Base-by-base conservation (phyloP, 2,888 invertebrate genomes). In the Volucella inflata region DNA sequence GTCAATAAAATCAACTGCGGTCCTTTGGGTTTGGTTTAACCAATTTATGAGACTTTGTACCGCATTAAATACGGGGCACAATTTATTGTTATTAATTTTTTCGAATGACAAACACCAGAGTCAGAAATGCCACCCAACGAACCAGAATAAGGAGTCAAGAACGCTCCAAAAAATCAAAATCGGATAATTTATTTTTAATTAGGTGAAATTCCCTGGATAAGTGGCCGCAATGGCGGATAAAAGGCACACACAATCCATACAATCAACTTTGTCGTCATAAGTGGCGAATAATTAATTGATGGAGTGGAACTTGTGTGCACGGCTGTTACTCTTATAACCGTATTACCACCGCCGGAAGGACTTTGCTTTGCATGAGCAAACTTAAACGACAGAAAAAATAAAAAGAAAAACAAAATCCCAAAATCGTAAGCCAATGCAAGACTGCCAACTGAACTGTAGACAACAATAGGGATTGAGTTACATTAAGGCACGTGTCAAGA, bases 241-340 rank as follows among this genome's bases (percentile, higher is more conserved):
- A 79, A 55, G 78, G 75, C 77, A 2, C 72, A 50, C 55, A 77
- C 80, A 80, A 85, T 64, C 30, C 72, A 50, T 46, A 77, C 80
- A 80, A 85, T 64, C 30, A 44, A 76, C 67, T 80, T 76, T 85
- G 85, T 85, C 85, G 80, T 76, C 85, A 72, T 67, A 72, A 85
- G 85, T 80, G 76, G 72, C 70, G 76, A 75, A 70, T 77, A 85
- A 77, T 85, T 79, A 79, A 79, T 79, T 84, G 80, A 80, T 80
- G 57, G 68, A 85, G 76, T 80, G 71, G 78, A 77, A 85, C 67
- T 71, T 75, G 71, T 65, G 76, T 76, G 46, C 44, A 17, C 57
- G 40, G 16, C 53, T 38, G 51, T 17, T 36, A 14, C 44, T 68
- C 57, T 14, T 40, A 42, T 17, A 17, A 38, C 21, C 4, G 40